Evolutionary conservation across 1,140 invertebrate species (phyloP), one percentile per base, ranked within the genome.

Genomic region (Drosophila tani): DNA sequence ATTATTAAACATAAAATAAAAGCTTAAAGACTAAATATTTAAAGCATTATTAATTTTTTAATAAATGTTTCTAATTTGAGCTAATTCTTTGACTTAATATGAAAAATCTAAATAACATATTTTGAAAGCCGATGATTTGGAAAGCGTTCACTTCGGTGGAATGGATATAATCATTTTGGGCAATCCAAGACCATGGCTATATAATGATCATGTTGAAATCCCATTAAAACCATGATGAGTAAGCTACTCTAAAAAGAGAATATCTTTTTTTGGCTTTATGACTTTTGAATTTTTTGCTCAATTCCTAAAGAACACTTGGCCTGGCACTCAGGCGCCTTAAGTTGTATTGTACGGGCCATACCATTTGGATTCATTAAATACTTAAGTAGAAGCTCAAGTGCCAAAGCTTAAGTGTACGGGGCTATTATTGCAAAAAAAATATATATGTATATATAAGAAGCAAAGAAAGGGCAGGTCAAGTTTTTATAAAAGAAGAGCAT

Each of bases 331-430:
- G 81, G 84, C 84, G 84, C 84, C 77, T 83, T 88, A 87, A 87
- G 84, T 87, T 81, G 69, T 57, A 40, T 43, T 57, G 63, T 67
- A 47, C 9, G 35, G n/a, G 3, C 29, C 57, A 65, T 49, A 24
- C 47, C 46, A 69, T 82, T 74, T 67, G 12, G 58, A 81, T 83
- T 88, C 81, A 87, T 87, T 81, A 83, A 88, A 84, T 83, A 81
- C 84, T 87, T 91, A 91, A 91, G 88, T 71, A 68, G 77, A 65
- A 80, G 55, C 73, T 91, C 83, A 91, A 91, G 87, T 91, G 85
- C 81, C 78, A 88, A 81, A 84, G 69, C 62, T 79, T 73, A 85
- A 88, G 84, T 88, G 85, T 81, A 57, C 35, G 55, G 62, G 62
- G 49, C 67, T 80, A 75, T 70, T 81, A 87, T 88, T 88, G 84